Percentiles rank a stretch among this genome's conserved stretches.
Evolutionary conservation across 1,140 invertebrate genomes (phyloP).

Genomic region (Bombus cullumanus): DNA sequence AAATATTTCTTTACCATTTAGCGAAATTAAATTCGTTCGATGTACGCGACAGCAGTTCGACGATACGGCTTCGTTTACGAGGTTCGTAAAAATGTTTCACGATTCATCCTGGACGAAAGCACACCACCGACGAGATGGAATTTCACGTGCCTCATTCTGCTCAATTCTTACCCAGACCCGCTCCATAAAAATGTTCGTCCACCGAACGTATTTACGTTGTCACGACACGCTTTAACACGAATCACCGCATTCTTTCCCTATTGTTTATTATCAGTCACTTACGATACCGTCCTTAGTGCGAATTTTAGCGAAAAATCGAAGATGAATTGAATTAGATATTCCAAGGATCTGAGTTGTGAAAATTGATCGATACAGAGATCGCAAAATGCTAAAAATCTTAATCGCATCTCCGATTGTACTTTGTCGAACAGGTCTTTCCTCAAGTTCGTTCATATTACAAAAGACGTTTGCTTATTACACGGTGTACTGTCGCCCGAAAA

Average conservation of each 20-base stretch:
- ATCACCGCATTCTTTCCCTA: not conserved
- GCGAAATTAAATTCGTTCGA: constrained; percentile 2
- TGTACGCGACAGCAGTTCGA: not conserved
- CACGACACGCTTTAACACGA: constrained; percentile 8
- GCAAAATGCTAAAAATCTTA: not conserved
- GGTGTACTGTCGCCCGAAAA: not conserved
- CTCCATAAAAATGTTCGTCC: not conserved
- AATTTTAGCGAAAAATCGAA: no score
- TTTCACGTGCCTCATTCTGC: constrained; percentile 8
- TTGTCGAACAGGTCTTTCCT: constrained; percentile 1
- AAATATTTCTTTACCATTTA: not conserved
- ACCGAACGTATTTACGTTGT: not conserved
- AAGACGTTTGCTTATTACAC: not conserved
- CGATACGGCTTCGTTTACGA: not conserved
- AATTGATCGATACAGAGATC: no score
- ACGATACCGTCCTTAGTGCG: no score
- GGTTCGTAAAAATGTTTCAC: constrained; percentile 18
- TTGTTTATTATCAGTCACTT: not conserved
- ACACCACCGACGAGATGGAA: not conserved
- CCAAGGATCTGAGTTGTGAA: no score
- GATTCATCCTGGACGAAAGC: not conserved
- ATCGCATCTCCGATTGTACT: not conserved
- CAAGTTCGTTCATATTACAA: not conserved
- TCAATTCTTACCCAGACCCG: not conserved
- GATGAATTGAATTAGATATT: no score